Conservation (phyloP, 64 coral and sea anemone genomes). For the Montipora foliosa region DNA sequence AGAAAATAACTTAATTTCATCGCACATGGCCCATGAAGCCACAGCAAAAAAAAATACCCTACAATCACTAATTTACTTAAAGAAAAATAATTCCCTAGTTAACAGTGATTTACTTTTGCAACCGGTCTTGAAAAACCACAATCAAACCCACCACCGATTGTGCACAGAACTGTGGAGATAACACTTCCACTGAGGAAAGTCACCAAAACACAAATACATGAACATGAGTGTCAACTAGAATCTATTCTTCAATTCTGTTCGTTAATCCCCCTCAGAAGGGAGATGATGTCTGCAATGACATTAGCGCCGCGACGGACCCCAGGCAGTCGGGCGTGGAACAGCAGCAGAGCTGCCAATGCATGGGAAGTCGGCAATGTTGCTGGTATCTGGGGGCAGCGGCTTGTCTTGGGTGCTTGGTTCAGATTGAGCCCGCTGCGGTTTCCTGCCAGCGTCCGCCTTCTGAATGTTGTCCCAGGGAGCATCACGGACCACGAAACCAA, state of each 20-base stretch:
- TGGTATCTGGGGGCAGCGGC: conserved; percentile 82
- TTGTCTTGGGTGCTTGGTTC: neutral
- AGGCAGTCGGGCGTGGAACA: conserved; percentile 70
- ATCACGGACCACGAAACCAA: conserved; percentile 91
- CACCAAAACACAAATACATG: neutral
- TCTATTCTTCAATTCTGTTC: neutral
- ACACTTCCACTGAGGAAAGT: neutral
- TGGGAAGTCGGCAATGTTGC: conserved; percentile 92
- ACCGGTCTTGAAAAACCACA: neutral
- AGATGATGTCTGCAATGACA: neutral
- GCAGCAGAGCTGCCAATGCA: conserved; percentile 77
- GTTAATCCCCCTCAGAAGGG: neutral
- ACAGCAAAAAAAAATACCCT: neutral
- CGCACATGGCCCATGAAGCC: neutral
- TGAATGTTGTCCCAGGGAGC: conserved; percentile 87
- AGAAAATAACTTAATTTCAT: conserved; percentile 42
- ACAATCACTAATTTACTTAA: neutral
- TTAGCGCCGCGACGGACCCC: conserved; percentile 68
- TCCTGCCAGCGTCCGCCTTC: neutral
- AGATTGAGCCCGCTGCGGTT: neutral
- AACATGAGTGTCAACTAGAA: neutral
- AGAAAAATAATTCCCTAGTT: neutral
- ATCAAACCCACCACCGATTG: neutral
- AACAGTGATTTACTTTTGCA: neutral
- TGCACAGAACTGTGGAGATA: neutral